Base-by-base conservation (phyloP, 2,888 invertebrate species). In the Drosophila vallismaia region DNA sequence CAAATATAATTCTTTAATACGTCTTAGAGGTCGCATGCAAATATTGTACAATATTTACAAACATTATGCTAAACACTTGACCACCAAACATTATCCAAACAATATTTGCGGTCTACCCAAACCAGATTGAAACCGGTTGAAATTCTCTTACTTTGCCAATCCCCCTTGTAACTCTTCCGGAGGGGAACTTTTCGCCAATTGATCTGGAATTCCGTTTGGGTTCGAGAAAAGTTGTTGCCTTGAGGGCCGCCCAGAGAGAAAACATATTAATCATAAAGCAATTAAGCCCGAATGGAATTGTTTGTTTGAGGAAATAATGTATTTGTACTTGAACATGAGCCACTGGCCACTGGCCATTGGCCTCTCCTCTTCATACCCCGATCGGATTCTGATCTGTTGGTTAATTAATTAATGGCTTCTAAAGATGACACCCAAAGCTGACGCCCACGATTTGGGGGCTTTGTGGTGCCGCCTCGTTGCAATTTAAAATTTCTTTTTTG, bases 321-420 rank as follows among this genome's bases (percentile, higher is more conserved):
- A 70, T 74, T 68, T 64, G 72, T 58, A 69, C 76, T 75, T 79
- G 79, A 76, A 68, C 74, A 60, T 60, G 66, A 48, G 55, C 55
- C 62, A 49, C 46, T 51, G 50, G 45, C 52, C 66, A 63, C 46
- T 64, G 74, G 58, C 46, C 60, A 12, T n/a, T 45, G 31, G 33
- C 29, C 44, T 56, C 59, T 53, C 31, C 45, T 0, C 36, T 44
- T 33, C 42, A 14, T 1, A n/a, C 40, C 28, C 46, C 46, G 19
- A 28, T 44, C 38, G 63, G 42, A 44, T 5, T 40, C 26, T 70
- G 60, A 58, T 71, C 71, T 12, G 26, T 64, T 12, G 12, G 64
- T 86, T 77, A 83, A 86, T 86, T 87, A 75, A 86, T 86, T 85
- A 86, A 86, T 72, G 76, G 74, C 79, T 51, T 76, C 69, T 58